phyloP scores from a whole-genome alignment of 2,113 vertebrate species.

The Numenius arquata region DNA sequence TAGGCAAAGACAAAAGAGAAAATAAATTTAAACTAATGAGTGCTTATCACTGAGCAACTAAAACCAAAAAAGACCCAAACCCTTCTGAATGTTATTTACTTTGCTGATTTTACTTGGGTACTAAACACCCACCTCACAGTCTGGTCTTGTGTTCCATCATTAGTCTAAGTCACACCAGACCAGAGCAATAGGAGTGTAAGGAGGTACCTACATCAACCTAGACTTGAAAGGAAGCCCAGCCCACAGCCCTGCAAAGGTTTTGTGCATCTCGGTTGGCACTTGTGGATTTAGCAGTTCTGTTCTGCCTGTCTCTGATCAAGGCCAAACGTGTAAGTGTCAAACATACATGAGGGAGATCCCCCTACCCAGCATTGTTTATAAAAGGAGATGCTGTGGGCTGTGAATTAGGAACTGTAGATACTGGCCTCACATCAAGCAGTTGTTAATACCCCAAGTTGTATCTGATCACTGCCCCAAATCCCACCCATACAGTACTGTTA shows the following conservation, averaged over 20 bases:
- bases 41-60: background rate
- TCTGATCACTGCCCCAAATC: background rate
- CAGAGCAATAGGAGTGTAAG: background rate
- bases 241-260: background rate
- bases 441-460: background rate
- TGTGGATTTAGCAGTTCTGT: background rate
- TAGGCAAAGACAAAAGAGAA: background rate
- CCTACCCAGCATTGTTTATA: background rate
- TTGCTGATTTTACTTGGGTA: background rate
- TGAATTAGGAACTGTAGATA: background rate
- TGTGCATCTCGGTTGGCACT: background rate
- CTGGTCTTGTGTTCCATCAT: background rate
- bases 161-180: background rate
- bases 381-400: background rate
- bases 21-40: background rate
- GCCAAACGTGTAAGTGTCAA: background rate
- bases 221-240: background rate
- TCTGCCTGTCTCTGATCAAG: background rate
- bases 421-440: background rate
- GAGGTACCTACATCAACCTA: background rate
- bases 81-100: background rate
- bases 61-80: background rate
- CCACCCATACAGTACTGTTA: background rate
- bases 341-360: background rate
- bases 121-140: background rate